Conservation (phyloP, 2,113 vertebrate species). For the Pyrgilauda ruficollis region DNA sequence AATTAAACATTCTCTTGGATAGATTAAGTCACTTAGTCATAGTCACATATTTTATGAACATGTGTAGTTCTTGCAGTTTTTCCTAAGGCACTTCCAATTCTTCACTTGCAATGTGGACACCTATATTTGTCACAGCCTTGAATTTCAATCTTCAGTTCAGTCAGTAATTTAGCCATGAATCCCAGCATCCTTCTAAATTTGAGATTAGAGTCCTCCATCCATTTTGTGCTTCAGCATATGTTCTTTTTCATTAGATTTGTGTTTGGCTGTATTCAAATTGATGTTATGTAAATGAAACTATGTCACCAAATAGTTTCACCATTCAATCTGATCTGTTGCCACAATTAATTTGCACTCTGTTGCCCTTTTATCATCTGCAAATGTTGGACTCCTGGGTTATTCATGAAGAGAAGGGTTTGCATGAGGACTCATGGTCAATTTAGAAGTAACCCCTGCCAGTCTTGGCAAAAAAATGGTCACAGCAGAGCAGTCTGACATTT, state of each 20-base stretch:
- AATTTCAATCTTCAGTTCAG: not conserved
- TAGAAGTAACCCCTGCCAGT: not conserved
- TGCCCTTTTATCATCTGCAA: not conserved
- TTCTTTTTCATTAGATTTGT: not conserved
- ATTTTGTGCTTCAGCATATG: not conserved
- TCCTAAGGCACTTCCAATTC: not conserved
- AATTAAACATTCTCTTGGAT: not conserved
- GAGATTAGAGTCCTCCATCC: not conserved
- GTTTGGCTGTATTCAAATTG: not conserved
- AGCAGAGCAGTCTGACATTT: not conserved
- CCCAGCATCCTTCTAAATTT: not conserved
- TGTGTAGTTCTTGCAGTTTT: not conserved
- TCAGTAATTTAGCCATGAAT: not conserved
- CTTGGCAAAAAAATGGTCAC: not conserved
- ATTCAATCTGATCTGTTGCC: not conserved
- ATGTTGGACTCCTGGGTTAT: not conserved
- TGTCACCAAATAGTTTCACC: not conserved
- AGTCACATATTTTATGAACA: not conserved
- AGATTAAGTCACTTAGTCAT: not conserved
- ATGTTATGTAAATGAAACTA: not conserved
- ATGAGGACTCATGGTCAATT: not conserved
- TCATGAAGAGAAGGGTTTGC: not conserved
- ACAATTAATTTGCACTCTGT: not conserved
- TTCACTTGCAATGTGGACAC: not conserved
- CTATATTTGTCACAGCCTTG: not conserved